Evolutionary conservation across 2,888 invertebrate genomes (phyloP), one percentile per base, ranked within the genome.

Genomic region (Notodonta ziczac): DNA sequence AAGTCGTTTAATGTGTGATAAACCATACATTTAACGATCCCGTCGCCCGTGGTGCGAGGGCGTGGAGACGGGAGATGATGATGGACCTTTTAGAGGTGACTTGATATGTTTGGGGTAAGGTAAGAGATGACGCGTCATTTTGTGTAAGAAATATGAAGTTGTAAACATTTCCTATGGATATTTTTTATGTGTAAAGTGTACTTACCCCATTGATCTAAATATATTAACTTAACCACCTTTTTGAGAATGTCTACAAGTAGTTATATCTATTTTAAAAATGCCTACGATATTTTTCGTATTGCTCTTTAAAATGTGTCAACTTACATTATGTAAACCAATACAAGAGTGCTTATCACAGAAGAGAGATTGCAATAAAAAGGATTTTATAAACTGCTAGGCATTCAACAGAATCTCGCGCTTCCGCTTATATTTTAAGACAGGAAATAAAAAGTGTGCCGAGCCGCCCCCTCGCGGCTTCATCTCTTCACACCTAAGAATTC

Each of bases 401-500:
- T n/a, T 46, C 6, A n/a, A 39, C 39, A 54, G 13, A 39, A 54
- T 54, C 1, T 14, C 58, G 60, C 75, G 75, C 74, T 62, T 16
- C 53, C 67, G 60, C 77, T 67, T 70, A 46, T 74, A 66, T 57
- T 69, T 75, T 80, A 62, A 51, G 63, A 61, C 67, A 61, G 48
- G 57, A 67, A 70, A 77, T 79, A 77, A 80, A 83, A 85, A 82
- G 80, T 78, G 73, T 76, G 76, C 75, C 74, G 75, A 81, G 76
- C 77, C 79, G 71, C 73, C 76, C 77, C 78, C 76, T 74, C 72
- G 61, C 74, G 61, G 70, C 68, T 70, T 66, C 80, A 79, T 82
- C 85, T 85, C 84, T 90, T 91, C 87, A 88, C 90, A 90, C 90
- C 89, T 89, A 88, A 89, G 90, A 91, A 93, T 93, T 93, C 91